phyloP scores from a whole-genome alignment of 2,888 invertebrate species.

The Ganaspis brasiliensis region DNA sequence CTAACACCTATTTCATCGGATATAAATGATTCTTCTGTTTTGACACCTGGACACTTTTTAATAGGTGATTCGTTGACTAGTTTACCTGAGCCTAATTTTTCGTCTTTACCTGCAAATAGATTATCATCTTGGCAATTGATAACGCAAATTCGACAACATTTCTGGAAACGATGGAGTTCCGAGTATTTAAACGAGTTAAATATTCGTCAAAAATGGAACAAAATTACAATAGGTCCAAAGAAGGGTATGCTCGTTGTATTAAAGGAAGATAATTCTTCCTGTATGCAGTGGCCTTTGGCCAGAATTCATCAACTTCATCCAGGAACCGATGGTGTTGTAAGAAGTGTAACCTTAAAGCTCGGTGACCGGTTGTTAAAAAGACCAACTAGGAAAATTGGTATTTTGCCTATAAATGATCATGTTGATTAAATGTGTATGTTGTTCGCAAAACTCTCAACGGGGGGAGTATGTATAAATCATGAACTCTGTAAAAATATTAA shows the following conservation, averaged over 20 bases:
- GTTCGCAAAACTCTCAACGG: too few species aligned
- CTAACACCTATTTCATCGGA: not conserved
- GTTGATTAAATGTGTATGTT: not conserved
- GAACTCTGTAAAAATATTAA: too few species aligned
- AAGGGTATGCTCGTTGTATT: not conserved
- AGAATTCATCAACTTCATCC: not conserved
- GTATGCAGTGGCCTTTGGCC: not conserved
- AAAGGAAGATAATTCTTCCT: not conserved
- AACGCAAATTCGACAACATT: not conserved
- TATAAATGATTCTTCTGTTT: not conserved
- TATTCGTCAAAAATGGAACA: not conserved
- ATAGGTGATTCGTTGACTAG: too few species aligned
- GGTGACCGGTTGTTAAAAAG: not conserved
- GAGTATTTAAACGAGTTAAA: not conserved
- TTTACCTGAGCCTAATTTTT: too few species aligned
- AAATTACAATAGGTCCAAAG: not conserved
- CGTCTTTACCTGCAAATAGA: too few species aligned
- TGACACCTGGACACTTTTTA: not conserved
- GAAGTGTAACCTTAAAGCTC: not conserved
- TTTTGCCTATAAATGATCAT: not conserved
- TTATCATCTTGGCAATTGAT: not conserved
- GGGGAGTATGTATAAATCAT: too few species aligned
- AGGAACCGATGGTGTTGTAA: not conserved
- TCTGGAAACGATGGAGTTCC: not conserved
- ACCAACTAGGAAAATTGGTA: not conserved